Evolutionary conservation across 2,888 invertebrate species (phyloP), one percentile per base, ranked within the genome.

Genomic region (Chaetoderma sp.): DNA sequence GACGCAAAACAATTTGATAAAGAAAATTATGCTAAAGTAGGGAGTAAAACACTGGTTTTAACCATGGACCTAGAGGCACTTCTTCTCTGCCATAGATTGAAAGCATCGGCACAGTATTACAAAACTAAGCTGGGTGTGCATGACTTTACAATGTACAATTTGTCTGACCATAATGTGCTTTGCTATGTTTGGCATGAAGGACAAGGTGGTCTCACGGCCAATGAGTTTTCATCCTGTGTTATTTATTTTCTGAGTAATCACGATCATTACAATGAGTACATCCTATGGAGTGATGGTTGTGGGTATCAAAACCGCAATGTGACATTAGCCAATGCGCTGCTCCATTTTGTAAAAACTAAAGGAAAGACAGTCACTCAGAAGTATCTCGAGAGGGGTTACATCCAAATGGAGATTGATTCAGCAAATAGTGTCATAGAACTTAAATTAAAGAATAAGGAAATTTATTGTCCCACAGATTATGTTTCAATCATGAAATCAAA

Each of bases 141-240:
- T 28, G 61, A 60, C 36, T 67, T 60, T 28, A 70, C 68, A 1
- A 16, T 69, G 8, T 70, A 70, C 57, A 44, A 70, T 54, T 25
- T 70, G 25, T 25, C 18, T 0, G 44, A 42, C 23, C 16, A 52
- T 16, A 50, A 54, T 10, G 67, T 52, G 6, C 13, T n/a, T 27
- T 61, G 59, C 47, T 68, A 68, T 16, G 59, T 68, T 33, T 68
- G 66, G 68, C 62, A 68, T 30, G 68, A 68, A 42, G 66, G 68
- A 6, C 58, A 68, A 33, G 68, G 66, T 1, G 68, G 60, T 30
- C n/a, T 68, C 25, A 67, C 33, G 27, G 62, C 66, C 13, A 63
- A 67, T 25, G n/a, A 42, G 3, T 68, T 63, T 42, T 57, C 66
- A 2, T n/a, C 58, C 16, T 66, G 57, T 27, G 23, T 62, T n/a